Base-by-base conservation (phyloP, 2,888 invertebrate genomes). In the Trissoscelio sp. region DNA sequence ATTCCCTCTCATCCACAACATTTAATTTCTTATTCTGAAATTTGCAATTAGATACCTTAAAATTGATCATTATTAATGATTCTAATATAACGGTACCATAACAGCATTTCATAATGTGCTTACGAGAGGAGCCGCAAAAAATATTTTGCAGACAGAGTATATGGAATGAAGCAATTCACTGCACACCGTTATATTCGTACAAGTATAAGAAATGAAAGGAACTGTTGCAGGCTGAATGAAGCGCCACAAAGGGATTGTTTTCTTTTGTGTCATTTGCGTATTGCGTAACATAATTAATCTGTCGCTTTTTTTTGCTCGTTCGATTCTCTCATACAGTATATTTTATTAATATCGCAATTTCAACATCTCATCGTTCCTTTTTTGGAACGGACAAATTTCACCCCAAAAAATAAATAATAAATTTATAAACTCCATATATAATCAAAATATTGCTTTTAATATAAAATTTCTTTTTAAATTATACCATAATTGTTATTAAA, bases 141-240 rank as follows among this genome's bases (percentile, higher is more conserved):
- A 62, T 39, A n/a, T n/a, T 70, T 60, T 28, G 62, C 73, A 53
- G 53, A 42, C 55, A 37, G 11, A n/a, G 12, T 9, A 11, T 44
- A 48, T 9, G 44, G 51, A 74, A 60, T 74, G 42, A 74, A 64
- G 62, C 62, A 44, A 73, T 73, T 73, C 74, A 57, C 57, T 64
- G 44, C 37, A 28, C 64, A 64, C 74, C 74, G 74, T 74, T n/a
- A n/a, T 74, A 64, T 57, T 74, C 64, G 31, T 14, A 66, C 62
- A 37, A 73, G 62, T 53, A 64, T 64, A 44, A 55, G 57, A 64
- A 46, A 28, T 28, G 57, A 64, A 55, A 34, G 12, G 55, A 46
- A 46, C 28, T 42, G 73, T 73, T 73, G 64, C 55, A 64, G 44
- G 4, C 53, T 4, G 60, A 72, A 53, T 12, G 20, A 42, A 16